These are phyloP conservation scores for Musca domestica DNA, from an alignment of 1,140 invertebrate species.

Conservation along the genomic window DNA sequence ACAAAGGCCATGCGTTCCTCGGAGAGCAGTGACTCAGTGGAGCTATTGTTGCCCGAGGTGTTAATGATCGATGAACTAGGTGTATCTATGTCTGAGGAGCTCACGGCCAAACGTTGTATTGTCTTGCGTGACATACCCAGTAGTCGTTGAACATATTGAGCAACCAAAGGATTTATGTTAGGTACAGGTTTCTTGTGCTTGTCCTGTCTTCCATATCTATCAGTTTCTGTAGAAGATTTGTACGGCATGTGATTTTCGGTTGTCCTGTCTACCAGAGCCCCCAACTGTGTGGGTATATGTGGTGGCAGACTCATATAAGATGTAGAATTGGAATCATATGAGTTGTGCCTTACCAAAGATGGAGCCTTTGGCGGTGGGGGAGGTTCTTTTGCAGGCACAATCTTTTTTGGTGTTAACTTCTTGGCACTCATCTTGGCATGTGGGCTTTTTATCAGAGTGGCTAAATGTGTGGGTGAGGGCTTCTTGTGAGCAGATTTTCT, in stretches of 20 bases:
- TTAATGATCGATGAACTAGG: conserved; percentile 42
- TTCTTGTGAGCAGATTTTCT: background rate
- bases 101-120: conserved; percentile 34
- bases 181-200: background rate
- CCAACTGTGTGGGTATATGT: conserved; percentile 4
- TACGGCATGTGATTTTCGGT: background rate
- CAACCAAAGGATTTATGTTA: conserved; percentile 39
- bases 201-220: background rate
- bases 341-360: conserved; percentile 34
- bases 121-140: conserved; percentile 39
- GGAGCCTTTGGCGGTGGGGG: background rate
- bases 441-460: background rate
- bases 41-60: conserved; percentile 30
- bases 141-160: conserved; percentile 45
- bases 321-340: conserved; percentile 47
- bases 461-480: background rate
- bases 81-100: conserved; percentile 39
- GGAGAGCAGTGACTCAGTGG: background rate
- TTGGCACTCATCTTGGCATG: background rate
- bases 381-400: background rate
- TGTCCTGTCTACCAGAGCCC: conserved; percentile 4
- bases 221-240: background rate
- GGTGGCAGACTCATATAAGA: conserved; percentile 43
- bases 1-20: conserved; percentile 32
- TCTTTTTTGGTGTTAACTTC: conserved; percentile 10